Conservation (phyloP, 2,797 vertebrate species). For the Sebastes taczanowskii region DNA sequence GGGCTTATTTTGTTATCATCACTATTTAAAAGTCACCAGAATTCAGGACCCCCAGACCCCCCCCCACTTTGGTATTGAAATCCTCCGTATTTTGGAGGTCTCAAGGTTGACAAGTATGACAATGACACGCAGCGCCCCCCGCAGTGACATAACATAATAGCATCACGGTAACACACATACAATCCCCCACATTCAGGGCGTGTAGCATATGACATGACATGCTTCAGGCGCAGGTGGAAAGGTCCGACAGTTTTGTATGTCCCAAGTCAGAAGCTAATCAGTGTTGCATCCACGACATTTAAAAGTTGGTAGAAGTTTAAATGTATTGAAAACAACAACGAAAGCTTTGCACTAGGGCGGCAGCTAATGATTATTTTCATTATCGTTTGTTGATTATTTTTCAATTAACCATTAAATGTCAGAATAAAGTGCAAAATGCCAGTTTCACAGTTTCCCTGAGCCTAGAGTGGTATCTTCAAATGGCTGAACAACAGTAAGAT, state of each 20-base stretch:
- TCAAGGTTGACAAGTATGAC: no score
- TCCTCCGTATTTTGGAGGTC: no score
- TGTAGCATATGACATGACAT: no score
- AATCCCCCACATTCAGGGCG: not conserved
- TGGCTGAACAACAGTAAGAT: not conserved
- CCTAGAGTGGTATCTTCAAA: not conserved
- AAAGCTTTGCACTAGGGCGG: not conserved
- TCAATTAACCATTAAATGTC: not conserved
- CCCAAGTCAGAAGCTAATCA: not conserved
- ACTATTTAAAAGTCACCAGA: no score
- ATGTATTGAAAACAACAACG: not conserved
- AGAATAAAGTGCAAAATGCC: not conserved
- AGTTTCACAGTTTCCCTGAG: not conserved
- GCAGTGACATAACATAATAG: not conserved
- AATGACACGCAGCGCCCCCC: not conserved
- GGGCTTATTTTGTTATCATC: no score
- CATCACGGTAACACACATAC: not conserved
- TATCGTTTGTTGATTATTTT: not conserved
- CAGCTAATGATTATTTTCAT: not conserved
- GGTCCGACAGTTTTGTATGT: not conserved
- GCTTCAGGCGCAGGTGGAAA: not conserved
- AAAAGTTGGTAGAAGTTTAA: not conserved
- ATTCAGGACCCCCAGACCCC: no score
- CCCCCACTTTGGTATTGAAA: no score
- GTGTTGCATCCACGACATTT: not conserved